phyloP scores from a whole-genome alignment of 2,113 vertebrate species.

The Ellobius talpinus region DNA sequence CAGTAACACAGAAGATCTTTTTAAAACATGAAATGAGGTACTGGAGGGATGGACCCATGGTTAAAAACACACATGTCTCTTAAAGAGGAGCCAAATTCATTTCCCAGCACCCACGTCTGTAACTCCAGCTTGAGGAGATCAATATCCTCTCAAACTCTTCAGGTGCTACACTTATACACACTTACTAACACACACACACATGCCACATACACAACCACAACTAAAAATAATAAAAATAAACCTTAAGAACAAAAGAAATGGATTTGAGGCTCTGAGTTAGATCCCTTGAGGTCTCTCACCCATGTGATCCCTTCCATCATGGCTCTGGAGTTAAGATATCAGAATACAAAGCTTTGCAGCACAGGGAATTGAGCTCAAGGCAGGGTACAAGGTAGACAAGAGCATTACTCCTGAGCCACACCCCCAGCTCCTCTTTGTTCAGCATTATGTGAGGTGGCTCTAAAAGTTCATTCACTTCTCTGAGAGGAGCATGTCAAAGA shows the following conservation, averaged over 20 bases:
- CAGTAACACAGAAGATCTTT: not conserved
- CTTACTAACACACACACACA: not conserved
- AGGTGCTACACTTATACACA: not conserved
- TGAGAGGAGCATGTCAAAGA: not conserved
- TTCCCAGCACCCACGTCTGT: not conserved
- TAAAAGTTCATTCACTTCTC: not conserved
- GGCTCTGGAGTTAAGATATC: not conserved
- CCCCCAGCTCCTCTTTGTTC: not conserved
- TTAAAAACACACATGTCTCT: not conserved
- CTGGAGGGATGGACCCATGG: not conserved
- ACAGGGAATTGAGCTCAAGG: not conserved
- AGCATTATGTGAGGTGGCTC: not conserved
- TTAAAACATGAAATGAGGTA: not conserved
- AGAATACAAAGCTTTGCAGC: not conserved
- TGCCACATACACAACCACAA: not conserved
- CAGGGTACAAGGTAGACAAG: not conserved
- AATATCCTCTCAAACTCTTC: not conserved
- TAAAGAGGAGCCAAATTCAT: not conserved
- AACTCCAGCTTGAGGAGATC: not conserved
- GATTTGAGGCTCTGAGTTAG: not conserved
- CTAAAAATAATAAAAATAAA: not conserved
- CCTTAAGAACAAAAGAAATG: not conserved
- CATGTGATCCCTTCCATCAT: not conserved
- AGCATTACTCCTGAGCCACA: not conserved
- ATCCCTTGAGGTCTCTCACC: not conserved